Conservation (phyloP, 2,888 invertebrate genomes). For the Enchytraeus crypticus region DNA sequence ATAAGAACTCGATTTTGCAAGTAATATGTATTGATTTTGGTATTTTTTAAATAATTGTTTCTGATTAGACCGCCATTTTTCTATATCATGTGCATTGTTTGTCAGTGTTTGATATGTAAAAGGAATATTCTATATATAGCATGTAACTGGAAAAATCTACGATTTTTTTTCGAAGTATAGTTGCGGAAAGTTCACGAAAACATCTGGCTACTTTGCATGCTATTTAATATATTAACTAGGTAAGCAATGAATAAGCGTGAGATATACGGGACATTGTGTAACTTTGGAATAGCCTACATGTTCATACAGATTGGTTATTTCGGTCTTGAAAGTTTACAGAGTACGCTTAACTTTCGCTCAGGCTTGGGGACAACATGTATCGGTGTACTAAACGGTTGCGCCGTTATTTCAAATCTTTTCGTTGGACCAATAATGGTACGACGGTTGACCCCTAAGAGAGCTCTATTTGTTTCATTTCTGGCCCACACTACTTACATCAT, state of each 20-base stretch:
- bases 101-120: no score
- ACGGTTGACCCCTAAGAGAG: conserved; percentile 63
- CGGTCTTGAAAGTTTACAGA: neutral
- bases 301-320: neutral
- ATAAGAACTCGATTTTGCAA: no score
- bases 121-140: no score
- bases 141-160: no score
- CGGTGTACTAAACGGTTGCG: neutral
- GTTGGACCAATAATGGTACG: neutral
- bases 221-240: no score
- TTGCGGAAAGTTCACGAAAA: no score
- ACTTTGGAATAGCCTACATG: neutral
- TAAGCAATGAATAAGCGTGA: neutral
- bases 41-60: no score
- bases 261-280: neutral
- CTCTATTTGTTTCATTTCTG: conserved; percentile 78
- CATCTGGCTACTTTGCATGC: no score
- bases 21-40: no score
- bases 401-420: neutral
- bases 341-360: neutral
- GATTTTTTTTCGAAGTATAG: no score
- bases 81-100: no score
- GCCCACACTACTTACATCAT: conserved; percentile 86
- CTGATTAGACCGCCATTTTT: no score
- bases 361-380: neutral